These are phyloP conservation scores for Lerista edwardsae DNA, from an alignment of 2,797 vertebrate genomes.

Conservation along the genomic window DNA sequence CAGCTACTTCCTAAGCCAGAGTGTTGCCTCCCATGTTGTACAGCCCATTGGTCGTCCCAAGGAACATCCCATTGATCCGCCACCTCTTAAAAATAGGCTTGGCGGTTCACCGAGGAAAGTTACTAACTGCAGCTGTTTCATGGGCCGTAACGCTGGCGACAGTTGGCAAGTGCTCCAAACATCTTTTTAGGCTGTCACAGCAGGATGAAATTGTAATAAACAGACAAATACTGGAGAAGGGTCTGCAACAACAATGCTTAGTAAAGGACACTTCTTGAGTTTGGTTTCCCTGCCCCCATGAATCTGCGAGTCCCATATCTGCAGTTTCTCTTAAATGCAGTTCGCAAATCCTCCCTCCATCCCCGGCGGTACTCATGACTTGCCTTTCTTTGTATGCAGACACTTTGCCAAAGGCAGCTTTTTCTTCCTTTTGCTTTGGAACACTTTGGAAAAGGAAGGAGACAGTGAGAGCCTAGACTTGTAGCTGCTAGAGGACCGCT, in stretches of 20 bases:
- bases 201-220: neutral
- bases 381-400: too few species aligned
- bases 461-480: too few species aligned
- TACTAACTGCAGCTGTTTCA: neutral
- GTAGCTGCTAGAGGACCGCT: too few species aligned
- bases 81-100: neutral
- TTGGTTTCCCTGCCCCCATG: too few species aligned
- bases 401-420: too few species aligned
- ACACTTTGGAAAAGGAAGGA: too few species aligned
- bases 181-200: neutral
- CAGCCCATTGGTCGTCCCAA: neutral
- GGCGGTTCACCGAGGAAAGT: neutral
- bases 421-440: too few species aligned
- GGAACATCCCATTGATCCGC: neutral
- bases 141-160: neutral
- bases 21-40: neutral
- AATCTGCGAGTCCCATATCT: too few species aligned
- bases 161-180: neutral
- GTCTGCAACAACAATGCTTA: neutral
- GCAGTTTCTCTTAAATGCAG: too few species aligned
- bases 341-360: too few species aligned
- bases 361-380: too few species aligned
- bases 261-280: neutral
- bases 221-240: neutral
- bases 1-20: neutral